Evolutionary conservation across 2,113 vertebrate genomes (phyloP).

Genomic region (Pseudois nayaur): DNA sequence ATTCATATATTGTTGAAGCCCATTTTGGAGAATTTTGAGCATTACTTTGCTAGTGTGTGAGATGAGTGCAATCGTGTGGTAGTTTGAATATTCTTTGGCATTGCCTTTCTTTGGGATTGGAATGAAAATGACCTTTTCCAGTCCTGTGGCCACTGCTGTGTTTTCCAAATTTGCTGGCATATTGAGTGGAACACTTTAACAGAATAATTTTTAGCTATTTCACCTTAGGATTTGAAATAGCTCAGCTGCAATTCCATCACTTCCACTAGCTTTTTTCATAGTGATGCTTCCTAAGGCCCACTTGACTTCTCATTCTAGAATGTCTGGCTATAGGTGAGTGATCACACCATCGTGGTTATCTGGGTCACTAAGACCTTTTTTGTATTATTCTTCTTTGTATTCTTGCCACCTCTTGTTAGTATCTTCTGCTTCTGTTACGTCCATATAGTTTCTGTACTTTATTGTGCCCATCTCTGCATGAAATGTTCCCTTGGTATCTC

Average conservation of each 20-base stretch:
- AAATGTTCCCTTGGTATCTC: background rate
- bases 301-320: background rate
- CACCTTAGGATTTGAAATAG: background rate
- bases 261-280: background rate
- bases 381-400: background rate
- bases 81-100: background rate
- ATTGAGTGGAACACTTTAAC: background rate
- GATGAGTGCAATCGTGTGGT: accelerated
- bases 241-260: background rate
- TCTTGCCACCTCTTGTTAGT: background rate
- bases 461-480: background rate
- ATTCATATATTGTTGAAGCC: background rate
- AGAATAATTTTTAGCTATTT: background rate
- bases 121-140: background rate
- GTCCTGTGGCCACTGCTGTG: background rate
- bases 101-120: background rate
- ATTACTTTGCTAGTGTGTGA: background rate
- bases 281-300: background rate
- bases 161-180: background rate
- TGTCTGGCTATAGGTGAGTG: background rate
- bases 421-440: background rate
- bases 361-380: background rate
- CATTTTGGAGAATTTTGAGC: background rate
- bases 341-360: background rate
- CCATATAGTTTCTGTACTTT: background rate